phyloP scores from a whole-genome alignment of 2,888 invertebrate species.

The Luperina nickerlii region DNA sequence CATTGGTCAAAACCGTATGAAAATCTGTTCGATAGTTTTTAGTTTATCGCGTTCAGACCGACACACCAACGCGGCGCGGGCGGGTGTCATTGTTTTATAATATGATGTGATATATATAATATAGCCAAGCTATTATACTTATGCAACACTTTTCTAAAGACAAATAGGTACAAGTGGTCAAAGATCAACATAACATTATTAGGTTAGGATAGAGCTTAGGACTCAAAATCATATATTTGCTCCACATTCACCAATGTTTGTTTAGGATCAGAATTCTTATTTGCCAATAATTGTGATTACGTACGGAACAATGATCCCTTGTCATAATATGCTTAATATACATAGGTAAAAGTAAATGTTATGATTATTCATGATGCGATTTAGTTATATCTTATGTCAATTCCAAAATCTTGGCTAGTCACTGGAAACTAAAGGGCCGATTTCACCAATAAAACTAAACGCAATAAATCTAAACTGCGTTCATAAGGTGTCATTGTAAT shows the following conservation, averaged over 20 bases:
- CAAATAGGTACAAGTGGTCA: conserved; percentile 30
- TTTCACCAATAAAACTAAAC: not conserved
- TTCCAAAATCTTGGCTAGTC: not conserved
- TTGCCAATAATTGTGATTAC: conserved; percentile 61
- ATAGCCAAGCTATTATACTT: not conserved
- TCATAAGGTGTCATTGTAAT: not conserved
- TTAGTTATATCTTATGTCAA: not conserved
- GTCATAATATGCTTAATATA: conserved; percentile 26
- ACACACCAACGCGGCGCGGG: no score
- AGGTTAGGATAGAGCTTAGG: conserved; percentile 63
- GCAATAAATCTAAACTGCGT: not conserved
- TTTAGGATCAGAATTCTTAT: conserved; percentile 58
- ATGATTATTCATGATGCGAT: conserved; percentile 33
- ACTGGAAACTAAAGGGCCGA: not conserved
- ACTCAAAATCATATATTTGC: conserved; percentile 61
- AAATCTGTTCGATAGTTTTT: no score
- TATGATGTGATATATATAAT: no score
- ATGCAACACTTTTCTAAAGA: conserved; percentile 26
- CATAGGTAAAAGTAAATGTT: conserved; percentile 8
- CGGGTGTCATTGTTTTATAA: no score
- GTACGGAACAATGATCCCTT: conserved; percentile 45
- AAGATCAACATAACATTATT: conserved; percentile 55
- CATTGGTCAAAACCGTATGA: no score
- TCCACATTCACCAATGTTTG: conserved; percentile 39
- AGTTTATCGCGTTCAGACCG: no score